These are phyloP conservation scores for Elephantulus edwardii DNA, from an alignment of 2,113 vertebrate species.

Conservation along the genomic window DNA sequence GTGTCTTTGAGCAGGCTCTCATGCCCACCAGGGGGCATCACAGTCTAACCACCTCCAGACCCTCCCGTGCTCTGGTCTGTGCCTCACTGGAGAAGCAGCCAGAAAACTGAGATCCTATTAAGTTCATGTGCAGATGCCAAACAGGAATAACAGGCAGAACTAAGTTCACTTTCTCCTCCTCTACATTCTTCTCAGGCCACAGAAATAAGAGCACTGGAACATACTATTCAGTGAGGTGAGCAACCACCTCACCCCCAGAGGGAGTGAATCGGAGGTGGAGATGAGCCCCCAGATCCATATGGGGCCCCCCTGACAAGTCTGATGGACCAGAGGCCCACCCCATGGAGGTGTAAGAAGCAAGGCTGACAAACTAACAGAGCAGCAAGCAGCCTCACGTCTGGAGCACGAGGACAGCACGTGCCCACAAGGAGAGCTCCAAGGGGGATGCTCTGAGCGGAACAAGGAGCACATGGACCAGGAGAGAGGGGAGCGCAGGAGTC, in stretches of 20 bases:
- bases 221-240: background rate
- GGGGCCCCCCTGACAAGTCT: background rate
- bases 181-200: background rate
- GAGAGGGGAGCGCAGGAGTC: background rate
- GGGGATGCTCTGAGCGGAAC: background rate
- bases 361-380: rapidly evolving
- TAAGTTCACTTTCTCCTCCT: constrained; percentile 47
- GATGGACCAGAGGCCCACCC: background rate
- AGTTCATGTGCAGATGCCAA: constrained; percentile 58
- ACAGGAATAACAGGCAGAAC: constrained; percentile 45
- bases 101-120: constrained; percentile 72
- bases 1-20: background rate
- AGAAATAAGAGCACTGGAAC: background rate
- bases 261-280: rapidly evolving
- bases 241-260: rapidly evolving
- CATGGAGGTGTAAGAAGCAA: rapidly evolving
- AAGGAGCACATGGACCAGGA: background rate
- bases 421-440: too few relatives aligned
- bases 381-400: background rate
- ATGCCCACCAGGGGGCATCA: constrained; percentile 36
- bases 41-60: constrained; percentile 75
- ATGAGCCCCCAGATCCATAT: background rate
- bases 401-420: background rate
- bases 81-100: constrained; percentile 51
- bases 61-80: constrained; percentile 32